Evolutionary conservation across 2,888 invertebrate genomes (phyloP), one percentile per base, ranked within the genome.

Genomic region (Calliphora vomitoria): DNA sequence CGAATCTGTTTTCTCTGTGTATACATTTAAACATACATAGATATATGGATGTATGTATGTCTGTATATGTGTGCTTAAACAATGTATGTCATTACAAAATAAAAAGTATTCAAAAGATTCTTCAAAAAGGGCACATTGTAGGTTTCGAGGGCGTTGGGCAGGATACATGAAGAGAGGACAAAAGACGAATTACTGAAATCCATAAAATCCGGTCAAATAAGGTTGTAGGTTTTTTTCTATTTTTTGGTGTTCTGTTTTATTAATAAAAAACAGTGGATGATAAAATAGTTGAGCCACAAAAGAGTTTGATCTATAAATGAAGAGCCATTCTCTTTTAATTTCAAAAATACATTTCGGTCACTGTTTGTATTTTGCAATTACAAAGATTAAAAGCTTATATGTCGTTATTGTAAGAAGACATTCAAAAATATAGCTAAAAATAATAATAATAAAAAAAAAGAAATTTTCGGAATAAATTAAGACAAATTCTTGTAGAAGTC

Each of bases 81-180:
- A 87, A 84, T 87, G 74, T 84, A 47, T 81, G 76, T 74, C 81
- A 87, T 78, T 84, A 84, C 74, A 69, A 78, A 72, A 74, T 25
- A 72, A 44, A 74, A 64, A 74, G 1, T 60, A 50, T 62, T 60
- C 6, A 60, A 76, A 76, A 62, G 53, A 15, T 47, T 6, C 60
- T 53, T 11, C 4, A 20, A 76, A 71, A 83, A 64, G 47, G 62
- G 35, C 76, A 55, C 47, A 47, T 82, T 47, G 15, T 15, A 44
- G 47, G 44, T 55, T 44, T 18, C n/a, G 31, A 50, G 50, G 50
- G 6, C 41, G 60, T 11, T 60, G 53, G 13, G 15, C 18, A 41
- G 78, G 11, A 55, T 35, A 35, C 41, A 15, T n/a, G 31, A 5
- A 4, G n/a, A 50, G 15, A 31, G 20, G 13, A 62, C 18, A 62